Conservation (phyloP, 2,888 invertebrate genomes). For the Mayetiola destructor region DNA sequence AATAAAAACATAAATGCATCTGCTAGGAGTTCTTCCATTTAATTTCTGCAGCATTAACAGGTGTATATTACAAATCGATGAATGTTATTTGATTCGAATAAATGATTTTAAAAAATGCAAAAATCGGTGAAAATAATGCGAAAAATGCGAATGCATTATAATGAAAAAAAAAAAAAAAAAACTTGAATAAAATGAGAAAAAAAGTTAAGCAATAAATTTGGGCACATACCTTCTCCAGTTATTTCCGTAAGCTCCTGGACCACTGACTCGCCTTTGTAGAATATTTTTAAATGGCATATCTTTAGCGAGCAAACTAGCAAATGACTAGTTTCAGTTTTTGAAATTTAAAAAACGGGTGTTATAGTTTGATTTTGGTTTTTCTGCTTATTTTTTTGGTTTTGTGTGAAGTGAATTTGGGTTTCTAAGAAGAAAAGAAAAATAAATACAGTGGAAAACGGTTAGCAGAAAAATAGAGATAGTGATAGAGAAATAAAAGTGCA, state of each 20-base stretch:
- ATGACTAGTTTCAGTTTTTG: not conserved
- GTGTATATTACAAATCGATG: too few relatives aligned
- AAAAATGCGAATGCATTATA: not conserved
- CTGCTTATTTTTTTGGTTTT: slow-evolving; percentile 3
- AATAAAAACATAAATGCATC: too few relatives aligned
- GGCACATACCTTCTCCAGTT: slow-evolving; percentile 15
- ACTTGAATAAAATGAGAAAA: too few relatives aligned
- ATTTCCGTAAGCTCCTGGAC: slow-evolving; percentile 18
- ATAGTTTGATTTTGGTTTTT: slow-evolving; percentile 2
- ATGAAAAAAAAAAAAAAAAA: not conserved
- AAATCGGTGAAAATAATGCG: not conserved
- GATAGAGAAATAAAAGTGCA: slow-evolving; percentile 2
- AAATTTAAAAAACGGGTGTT: not conserved
- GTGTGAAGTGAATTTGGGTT: slow-evolving; percentile 5
- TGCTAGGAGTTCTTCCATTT: too few relatives aligned
- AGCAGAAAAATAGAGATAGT: not conserved
- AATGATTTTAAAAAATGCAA: too few relatives aligned
- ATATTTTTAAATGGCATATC: slow-evolving; percentile 18
- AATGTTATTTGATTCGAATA: too few relatives aligned
- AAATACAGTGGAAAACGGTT: slow-evolving; percentile 6
- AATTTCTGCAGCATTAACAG: too few relatives aligned
- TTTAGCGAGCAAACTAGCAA: slow-evolving; percentile 13
- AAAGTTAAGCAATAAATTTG: too few relatives aligned
- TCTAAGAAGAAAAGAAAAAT: not conserved
- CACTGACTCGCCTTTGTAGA: slow-evolving; percentile 18